A percentile compares a stretch with the other conserved stretches of the same genome.
Evolutionary conservation across 2,888 invertebrate genomes (phyloP).

Genomic region (Sepiola atlantica): DNA sequence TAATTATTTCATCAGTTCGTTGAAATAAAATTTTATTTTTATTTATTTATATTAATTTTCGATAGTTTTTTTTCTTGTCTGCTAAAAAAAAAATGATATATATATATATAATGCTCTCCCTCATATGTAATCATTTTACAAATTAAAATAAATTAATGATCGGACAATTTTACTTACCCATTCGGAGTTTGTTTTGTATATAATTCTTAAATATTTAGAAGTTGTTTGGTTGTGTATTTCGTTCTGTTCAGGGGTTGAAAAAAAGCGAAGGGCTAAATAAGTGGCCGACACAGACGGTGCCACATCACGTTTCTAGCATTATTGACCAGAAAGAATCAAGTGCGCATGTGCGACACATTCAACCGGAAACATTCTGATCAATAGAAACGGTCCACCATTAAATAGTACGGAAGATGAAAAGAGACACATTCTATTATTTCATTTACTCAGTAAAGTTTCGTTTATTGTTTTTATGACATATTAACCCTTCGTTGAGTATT

Average conservation of each 20-base stretch:
- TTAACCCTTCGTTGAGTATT: no score
- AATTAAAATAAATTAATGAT: neutral
- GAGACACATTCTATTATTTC: neutral
- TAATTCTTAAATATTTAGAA: neutral
- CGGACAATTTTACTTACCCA: neutral
- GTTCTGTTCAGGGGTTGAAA: neutral
- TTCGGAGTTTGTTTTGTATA: neutral
- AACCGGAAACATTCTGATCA: neutral
- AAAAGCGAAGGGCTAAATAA: neutral
- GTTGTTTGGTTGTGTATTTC: neutral
- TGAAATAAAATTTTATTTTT: no score
- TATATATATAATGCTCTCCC: neutral
- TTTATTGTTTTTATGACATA: no score
- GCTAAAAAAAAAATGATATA: neutral
- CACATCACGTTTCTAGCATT: conserved; percentile 32
- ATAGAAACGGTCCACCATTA: neutral
- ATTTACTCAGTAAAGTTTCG: neutral
- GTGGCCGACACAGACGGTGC: neutral
- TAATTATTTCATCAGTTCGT: no score
- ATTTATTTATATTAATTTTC: no score
- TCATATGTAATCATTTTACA: neutral
- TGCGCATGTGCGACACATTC: neutral
- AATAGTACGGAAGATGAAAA: neutral
- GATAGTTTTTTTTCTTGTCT: neutral
- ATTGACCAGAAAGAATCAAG: neutral